Evolutionary conservation across 1,140 invertebrate species (phyloP).

Genomic region (Colletes latitarsis): DNA sequence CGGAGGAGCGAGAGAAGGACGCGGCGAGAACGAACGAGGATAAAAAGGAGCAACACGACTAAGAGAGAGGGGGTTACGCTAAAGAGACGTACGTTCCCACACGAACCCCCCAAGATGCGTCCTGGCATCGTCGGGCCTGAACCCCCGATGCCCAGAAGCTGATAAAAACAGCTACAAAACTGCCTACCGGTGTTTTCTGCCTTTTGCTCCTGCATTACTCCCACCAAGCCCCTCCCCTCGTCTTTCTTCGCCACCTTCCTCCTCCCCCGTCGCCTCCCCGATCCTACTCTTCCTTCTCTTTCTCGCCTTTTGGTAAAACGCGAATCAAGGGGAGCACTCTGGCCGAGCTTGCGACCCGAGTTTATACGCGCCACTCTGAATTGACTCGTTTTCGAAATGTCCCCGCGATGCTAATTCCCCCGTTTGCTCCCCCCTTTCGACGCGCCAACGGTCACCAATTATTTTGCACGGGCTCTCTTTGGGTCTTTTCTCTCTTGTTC

Average conservation of each 20-base stretch:
- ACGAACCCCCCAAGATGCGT: conserved; percentile 81
- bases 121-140: conserved; percentile 71
- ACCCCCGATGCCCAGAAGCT: conserved; percentile 80
- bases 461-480: too few relatives aligned
- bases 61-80: conserved; percentile 68
- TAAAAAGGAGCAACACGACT: conserved; percentile 31
- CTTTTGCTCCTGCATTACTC: conserved; percentile 77
- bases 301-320: conserved; percentile 55
- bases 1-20: conserved; percentile 34
- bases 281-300: conserved; percentile 45
- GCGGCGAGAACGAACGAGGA: conserved; percentile 49
- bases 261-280: conserved; percentile 30
- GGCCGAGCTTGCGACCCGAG: not conserved
- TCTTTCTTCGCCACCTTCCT: conserved; percentile 56
- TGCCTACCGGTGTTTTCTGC: conserved; percentile 81
- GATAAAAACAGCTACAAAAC: conserved; percentile 82
- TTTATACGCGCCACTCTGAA: conserved; percentile 16
- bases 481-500: too few relatives aligned
- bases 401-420: not conserved
- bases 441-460: not conserved
- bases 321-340: conserved; percentile 7
- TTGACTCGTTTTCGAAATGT: conserved; percentile 38
- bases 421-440: too few relatives aligned
- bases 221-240: conserved; percentile 44
- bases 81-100: conserved; percentile 81